These are phyloP conservation scores for Chaunax sp. DNA, from an alignment of 2,797 vertebrate species.

Conservation along the genomic window DNA sequence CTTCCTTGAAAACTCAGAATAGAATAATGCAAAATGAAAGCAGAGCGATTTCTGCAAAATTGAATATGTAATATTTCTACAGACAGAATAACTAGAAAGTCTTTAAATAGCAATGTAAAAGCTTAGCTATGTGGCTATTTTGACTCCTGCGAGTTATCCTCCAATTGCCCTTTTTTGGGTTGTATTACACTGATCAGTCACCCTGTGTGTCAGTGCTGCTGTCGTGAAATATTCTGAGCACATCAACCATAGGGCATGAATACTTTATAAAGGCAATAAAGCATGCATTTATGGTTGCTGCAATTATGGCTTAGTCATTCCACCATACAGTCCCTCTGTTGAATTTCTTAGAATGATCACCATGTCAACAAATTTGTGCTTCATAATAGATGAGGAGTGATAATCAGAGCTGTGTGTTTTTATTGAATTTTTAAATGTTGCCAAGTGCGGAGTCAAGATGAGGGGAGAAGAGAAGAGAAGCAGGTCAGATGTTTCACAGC, in stretches of 20 bases:
- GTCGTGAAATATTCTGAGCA: conserved; percentile 70
- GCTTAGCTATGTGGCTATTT: conserved; percentile 29
- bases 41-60: conserved; percentile 12
- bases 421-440: conserved; percentile 62
- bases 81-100: not conserved
- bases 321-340: conserved; percentile 58
- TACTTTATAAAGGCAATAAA: conserved; percentile 85
- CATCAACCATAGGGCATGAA: conserved; percentile 78
- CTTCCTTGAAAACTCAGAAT: not conserved
- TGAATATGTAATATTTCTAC: conserved; percentile 17
- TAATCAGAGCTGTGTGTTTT: conserved; percentile 61
- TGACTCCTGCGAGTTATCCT: conserved; percentile 54
- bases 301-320: conserved; percentile 73
- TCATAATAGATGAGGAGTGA: conserved; percentile 74
- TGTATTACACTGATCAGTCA: conserved; percentile 75
- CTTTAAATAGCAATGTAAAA: conserved; percentile 7
- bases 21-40: conserved; percentile 12
- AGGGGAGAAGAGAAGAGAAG: conserved; percentile 21
- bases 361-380: conserved; percentile 72
- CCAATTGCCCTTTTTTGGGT: conserved; percentile 62
- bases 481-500: conserved; percentile 23
- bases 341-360: conserved; percentile 73
- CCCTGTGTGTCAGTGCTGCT: conserved; percentile 46
- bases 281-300: conserved; percentile 73
- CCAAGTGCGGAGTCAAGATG: conserved; percentile 12